Base-by-base conservation (phyloP, 2,888 invertebrate genomes). In the Cantharis nigra region DNA sequence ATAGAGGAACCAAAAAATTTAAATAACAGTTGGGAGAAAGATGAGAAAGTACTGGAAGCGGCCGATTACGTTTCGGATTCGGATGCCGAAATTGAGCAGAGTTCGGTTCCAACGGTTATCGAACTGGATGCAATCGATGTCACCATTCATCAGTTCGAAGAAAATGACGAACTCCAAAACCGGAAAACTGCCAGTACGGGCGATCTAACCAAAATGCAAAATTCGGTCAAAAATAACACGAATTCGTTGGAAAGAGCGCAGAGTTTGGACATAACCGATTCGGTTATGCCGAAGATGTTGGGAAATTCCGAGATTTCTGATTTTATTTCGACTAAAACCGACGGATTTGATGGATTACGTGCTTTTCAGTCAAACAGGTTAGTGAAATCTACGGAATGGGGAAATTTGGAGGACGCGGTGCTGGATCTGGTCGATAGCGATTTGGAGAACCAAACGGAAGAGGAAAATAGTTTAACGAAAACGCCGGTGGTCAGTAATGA, bases 131-230 rank as follows among this genome's bases (percentile, higher is more conserved):
- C 94, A 3, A 92, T 93, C 78, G 94, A 94, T 82, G 93, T 94
- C 73, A 94, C 94, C 4, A 92, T 94, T 63, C 94, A 94, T 84
- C 93, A 93, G 85, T 92, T 92, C 11, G 92, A 93, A 63, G 88
- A 88, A 67, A 88, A 90, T 67, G 92, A 92, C 74, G 90, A 91
- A 81, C 92, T 92, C 71, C 92, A 92, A 84, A 90, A 90, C 76
- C 89, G 95, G 16, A 94, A 94, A 88, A 95, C 95, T 2, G 94
- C 95, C 0, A 95, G 95, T 62, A 90, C 95, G 1, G 95, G 95
- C 0, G 95, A 96, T 87, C 88, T 96, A 71, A 94, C 95, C 0
- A 92, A 93, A 85, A 93, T 95, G 79, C 90, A 91, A 74, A 88
- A 89, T 63, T 90, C 89, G 80, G 85, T 89, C 20, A 90, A 86